These are phyloP conservation scores for Rallus limicola DNA, from an alignment of 2,113 vertebrate species.

Conservation along the genomic window DNA sequence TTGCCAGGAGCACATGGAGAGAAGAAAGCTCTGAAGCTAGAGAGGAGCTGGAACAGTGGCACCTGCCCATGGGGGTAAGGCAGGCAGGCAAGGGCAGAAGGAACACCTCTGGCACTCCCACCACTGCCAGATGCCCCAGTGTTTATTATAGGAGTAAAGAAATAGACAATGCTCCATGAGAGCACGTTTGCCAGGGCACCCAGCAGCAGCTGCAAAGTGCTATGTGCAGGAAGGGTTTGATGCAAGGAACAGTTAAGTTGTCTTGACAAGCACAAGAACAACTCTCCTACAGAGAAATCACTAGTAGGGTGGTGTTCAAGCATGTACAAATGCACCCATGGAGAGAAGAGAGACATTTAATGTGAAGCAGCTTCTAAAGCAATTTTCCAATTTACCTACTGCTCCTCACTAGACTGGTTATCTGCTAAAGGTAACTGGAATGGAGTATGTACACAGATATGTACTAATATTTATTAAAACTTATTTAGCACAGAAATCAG, in stretches of 20 bases:
- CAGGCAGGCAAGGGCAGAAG: background rate
- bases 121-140: background rate
- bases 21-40: background rate
- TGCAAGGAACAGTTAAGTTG: background rate
- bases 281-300: background rate
- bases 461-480: background rate
- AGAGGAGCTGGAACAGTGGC: background rate
- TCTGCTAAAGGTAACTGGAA: background rate
- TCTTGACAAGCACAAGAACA: background rate
- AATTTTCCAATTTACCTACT: background rate
- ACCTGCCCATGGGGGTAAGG: background rate
- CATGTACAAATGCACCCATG: fast-evolving
- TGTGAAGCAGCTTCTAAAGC: background rate
- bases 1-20: background rate
- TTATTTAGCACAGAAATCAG: background rate
- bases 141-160: background rate
- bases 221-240: background rate
- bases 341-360: background rate
- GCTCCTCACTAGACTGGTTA: background rate
- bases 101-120: background rate
- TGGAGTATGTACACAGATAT: background rate
- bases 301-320: background rate
- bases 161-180: fast-evolving
- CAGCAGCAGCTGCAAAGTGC: background rate
- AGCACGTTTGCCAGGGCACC: fast-evolving